phyloP scores from a whole-genome alignment of 2,113 vertebrate species.

The Piaya cayana region DNA sequence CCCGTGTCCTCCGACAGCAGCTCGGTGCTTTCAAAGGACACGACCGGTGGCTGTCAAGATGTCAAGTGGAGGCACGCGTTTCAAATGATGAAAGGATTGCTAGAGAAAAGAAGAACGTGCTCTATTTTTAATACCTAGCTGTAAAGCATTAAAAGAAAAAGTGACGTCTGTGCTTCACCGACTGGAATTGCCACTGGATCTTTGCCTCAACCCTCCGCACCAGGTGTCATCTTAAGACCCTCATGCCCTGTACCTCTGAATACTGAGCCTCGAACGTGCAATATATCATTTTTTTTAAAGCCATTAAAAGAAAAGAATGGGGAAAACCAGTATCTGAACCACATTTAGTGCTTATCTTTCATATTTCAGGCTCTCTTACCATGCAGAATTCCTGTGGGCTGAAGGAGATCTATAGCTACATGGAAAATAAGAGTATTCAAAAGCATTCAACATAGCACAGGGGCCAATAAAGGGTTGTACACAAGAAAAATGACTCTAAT shows the following conservation, averaged over 20 bases:
- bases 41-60: not conserved
- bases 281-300: not conserved
- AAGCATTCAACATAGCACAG: not conserved
- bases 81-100: not conserved
- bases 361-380: not conserved
- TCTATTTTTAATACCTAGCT: not conserved
- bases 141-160: not conserved
- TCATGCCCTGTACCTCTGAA: not conserved
- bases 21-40: not conserved
- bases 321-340: not conserved
- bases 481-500: not conserved
- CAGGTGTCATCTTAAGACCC: not conserved
- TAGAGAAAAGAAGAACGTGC: not conserved
- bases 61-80: not conserved
- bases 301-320: not conserved
- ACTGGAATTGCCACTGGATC: not conserved
- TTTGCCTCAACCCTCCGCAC: not conserved
- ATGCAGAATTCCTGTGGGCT: not conserved
- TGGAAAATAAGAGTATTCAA: not conserved
- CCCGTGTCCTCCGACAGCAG: not conserved
- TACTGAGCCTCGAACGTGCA: rapidly evolving
- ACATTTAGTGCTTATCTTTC: rapidly evolving
- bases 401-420: not conserved
- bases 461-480: not conserved
- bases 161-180: not conserved